Evolutionary conservation across 1,140 invertebrate genomes (phyloP).

Genomic region (Leptinotarsa texana): DNA sequence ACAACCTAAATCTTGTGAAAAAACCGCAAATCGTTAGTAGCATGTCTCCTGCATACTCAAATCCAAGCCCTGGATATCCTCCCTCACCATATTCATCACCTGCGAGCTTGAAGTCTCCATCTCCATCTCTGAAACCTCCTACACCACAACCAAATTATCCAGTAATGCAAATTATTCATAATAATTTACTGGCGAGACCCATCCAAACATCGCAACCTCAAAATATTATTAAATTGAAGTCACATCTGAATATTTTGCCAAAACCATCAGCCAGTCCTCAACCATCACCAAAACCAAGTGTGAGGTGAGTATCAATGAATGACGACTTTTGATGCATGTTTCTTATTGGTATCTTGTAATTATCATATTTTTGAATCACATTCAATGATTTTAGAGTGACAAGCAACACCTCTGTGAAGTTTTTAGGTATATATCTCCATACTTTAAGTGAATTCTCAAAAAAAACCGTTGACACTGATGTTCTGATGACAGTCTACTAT

Average conservation of each 20-base stretch:
- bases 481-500: too few species aligned
- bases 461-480: too few species aligned
- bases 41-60: constrained; percentile 53
- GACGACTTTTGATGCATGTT: background rate
- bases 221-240: constrained; percentile 54
- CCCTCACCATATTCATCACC: constrained; percentile 52
- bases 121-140: constrained; percentile 50
- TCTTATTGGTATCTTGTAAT: too few species aligned
- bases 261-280: constrained; percentile 53
- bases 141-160: constrained; percentile 52
- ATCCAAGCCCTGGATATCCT: constrained; percentile 52
- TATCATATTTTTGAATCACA: too few species aligned
- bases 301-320: constrained; percentile 43
- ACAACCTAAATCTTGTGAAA: constrained; percentile 54
- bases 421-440: too few species aligned
- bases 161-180: constrained; percentile 54
- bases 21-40: constrained; percentile 51
- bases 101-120: constrained; percentile 52
- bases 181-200: constrained; percentile 47
- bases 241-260: constrained; percentile 54
- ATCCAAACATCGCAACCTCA: constrained; percentile 48
- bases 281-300: constrained; percentile 51
- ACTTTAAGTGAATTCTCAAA: too few species aligned
- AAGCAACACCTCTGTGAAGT: too few species aligned
- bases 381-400: too few species aligned